A percentile compares a stretch with the other conserved stretches of the same genome.
phyloP scores from a whole-genome alignment of 2,888 invertebrate species.

The Orthonychiurus folsomi region DNA sequence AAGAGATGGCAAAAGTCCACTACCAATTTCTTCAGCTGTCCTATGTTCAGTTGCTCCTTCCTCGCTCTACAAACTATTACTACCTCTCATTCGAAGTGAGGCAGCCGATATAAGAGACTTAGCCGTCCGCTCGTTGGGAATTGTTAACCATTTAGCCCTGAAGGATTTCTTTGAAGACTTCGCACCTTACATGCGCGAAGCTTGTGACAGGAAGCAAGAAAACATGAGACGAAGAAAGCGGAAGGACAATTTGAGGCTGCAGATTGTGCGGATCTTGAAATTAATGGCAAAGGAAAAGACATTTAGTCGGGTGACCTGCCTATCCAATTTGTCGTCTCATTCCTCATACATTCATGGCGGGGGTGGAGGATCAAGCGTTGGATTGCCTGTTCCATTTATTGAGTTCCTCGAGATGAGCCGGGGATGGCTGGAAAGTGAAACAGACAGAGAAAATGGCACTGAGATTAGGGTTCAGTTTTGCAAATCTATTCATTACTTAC shows the following conservation, averaged over 20 bases:
- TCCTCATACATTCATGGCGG: constrained; percentile 31
- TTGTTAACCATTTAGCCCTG: constrained; percentile 87
- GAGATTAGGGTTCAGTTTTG: constrained; percentile 38
- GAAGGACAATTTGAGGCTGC: constrained; percentile 82
- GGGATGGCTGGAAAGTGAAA: constrained; percentile 37
- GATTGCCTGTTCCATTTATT: constrained; percentile 28
- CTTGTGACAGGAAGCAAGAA: constrained; percentile 93
- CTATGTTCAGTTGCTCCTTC: constrained; percentile 62
- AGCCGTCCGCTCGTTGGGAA: constrained; percentile 85
- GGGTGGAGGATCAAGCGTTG: constrained; percentile 14
- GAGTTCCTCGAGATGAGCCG: constrained; percentile 38
- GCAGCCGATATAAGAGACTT: constrained; percentile 88
- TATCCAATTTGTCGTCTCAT: constrained; percentile 19
- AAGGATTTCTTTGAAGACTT: constrained; percentile 96
- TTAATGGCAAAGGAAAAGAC: constrained; percentile 85
- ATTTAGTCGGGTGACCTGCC: constrained; percentile 52
- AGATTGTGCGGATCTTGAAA: constrained; percentile 83
- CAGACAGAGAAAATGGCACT: constrained; percentile 38
- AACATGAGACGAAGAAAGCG: constrained; percentile 84
- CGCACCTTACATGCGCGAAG: constrained; percentile 81
- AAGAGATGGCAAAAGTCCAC: constrained; percentile 37
- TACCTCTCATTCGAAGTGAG: constrained; percentile 87
- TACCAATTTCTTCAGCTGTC: constrained; percentile 37
- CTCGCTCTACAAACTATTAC: constrained; percentile 82
- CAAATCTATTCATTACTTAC: constrained; percentile 26